phyloP scores from a whole-genome alignment of 1,140 invertebrate genomes.

The Augochlora pura region DNA sequence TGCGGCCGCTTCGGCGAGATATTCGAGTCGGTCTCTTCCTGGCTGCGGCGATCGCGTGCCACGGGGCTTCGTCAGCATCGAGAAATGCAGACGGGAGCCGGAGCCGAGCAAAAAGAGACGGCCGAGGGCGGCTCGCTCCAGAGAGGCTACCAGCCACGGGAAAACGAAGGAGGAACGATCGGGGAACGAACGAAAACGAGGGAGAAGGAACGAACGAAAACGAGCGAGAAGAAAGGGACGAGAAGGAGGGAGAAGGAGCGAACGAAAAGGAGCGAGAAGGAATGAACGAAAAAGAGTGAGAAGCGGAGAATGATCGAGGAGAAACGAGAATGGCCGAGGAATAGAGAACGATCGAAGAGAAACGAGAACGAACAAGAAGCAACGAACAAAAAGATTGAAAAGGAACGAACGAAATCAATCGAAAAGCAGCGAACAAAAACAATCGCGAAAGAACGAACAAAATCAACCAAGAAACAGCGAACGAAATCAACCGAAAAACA shows the following conservation, averaged over 20 bases:
- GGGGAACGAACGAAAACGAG: background rate
- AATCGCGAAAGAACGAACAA: no score
- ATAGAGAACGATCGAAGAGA: background rate
- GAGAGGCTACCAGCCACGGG: background rate
- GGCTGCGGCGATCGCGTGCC: constrained; percentile 52
- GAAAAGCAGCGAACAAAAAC: no score
- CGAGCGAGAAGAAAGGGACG: no score
- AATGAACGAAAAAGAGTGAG: no score
- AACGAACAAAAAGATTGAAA: no score
- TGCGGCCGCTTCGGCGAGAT: constrained; percentile 24
- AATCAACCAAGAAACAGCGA: no score
- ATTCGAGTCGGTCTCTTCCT: constrained; percentile 49
- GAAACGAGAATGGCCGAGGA: background rate
- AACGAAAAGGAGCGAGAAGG: no score
- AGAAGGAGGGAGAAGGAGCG: no score
- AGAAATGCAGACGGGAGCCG: constrained; percentile 53
- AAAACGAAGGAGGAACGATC: constrained; percentile 7
- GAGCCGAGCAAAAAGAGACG: constrained; percentile 36
- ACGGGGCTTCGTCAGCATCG: constrained; percentile 55
- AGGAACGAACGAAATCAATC: no score
- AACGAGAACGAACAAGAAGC: no score
- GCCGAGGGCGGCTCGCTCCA: constrained; percentile 6
- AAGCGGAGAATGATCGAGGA: background rate
- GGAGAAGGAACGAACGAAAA: no score
- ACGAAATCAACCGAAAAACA: no score